Conservation (phyloP, 2,888 invertebrate genomes). For the Perdita meconis region DNA sequence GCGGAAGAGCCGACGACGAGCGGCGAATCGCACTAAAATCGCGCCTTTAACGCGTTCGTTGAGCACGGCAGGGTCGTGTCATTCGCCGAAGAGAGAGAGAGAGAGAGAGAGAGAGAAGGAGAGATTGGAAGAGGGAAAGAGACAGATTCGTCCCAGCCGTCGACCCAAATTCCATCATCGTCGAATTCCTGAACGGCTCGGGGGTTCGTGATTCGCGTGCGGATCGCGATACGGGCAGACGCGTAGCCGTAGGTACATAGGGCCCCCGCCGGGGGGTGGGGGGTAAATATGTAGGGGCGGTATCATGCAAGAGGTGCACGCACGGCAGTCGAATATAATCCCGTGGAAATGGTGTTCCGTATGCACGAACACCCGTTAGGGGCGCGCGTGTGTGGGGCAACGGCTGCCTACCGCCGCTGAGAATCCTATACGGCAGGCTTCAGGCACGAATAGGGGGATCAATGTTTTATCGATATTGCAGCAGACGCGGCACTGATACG, state of each 20-base stretch:
- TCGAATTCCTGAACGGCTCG: conserved; percentile 58
- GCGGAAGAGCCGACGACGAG: background rate
- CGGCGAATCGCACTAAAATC: background rate
- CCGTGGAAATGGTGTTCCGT: conserved; percentile 62
- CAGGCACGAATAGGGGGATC: conserved; percentile 80
- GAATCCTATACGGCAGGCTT: conserved; percentile 77
- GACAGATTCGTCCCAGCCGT: conserved; percentile 35
- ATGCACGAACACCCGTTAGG: conserved; percentile 58
- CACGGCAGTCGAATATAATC: conserved; percentile 68
- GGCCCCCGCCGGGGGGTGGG: too few species aligned
- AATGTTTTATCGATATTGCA: conserved; percentile 81
- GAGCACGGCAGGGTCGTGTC: background rate
- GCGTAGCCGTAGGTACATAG: conserved; percentile 41
- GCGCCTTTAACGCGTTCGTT: conserved; percentile 1
- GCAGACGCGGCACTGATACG: conserved; percentile 75
- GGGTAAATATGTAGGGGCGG: conserved; percentile 43
- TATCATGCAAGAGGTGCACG: conserved; percentile 53
- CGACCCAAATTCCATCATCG: conserved; percentile 71
- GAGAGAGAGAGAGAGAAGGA: too few species aligned
- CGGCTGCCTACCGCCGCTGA: conserved; percentile 68
- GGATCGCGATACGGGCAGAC: conserved; percentile 66
- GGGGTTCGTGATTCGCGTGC: conserved; percentile 69
- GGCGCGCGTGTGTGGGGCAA: conserved; percentile 46
- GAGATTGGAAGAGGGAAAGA: background rate
- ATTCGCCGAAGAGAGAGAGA: too few species aligned